Base-by-base conservation (phyloP, 2,797 vertebrate species). In the Percopsis omiscomaycus region DNA sequence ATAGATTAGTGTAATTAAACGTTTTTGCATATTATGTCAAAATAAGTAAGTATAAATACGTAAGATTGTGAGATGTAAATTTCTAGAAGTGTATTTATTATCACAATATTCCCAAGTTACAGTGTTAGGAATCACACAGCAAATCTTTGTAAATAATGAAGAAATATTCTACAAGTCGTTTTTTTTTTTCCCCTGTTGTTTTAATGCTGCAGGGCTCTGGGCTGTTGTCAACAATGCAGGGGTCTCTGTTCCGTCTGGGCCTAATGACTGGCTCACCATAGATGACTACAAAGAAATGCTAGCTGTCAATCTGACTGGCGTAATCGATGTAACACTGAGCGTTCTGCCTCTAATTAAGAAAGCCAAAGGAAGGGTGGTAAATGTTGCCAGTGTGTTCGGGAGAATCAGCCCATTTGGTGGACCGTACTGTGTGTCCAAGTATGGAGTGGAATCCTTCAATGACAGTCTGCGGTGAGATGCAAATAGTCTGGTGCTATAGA, bases 181-280 rank as follows among this genome's bases (percentile, higher is more conserved):
- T 1, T 4, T 3, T 32, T 4, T 37, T 8, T 37, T 37, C 8
- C 6, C 8, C 32, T 8, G 22, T 22, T 8, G 8, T 37, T 37
- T 37, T 37, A 37, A 37, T 37, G 6, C 32, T 37, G 32, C 29
- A 94, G 93, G 93, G n/a, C 74, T 94, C 1, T 94, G 93, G 93
- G 91, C 88, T 3, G 80, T 94, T 0, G 91, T 94, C 55, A 93
- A 94, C 82, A 93, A 94, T 0, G 92, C 93, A 0, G 93, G 92
- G 0, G 80, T 92, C 3, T 59, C 90, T 0, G 0, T 87, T 3
- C 90, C 92, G 5, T 53, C 81, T 0, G 89, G 59, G 5, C 84
- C 85, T 0, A 67, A 67, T 1, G 92, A 93, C 9, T 93, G 92
- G 92, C 73, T 92, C 32, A 86, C 77, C 55, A 67, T 92, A 0